These are phyloP conservation scores for Orthosia gracilis DNA, from an alignment of 2,888 invertebrate genomes.

Conservation along the genomic window DNA sequence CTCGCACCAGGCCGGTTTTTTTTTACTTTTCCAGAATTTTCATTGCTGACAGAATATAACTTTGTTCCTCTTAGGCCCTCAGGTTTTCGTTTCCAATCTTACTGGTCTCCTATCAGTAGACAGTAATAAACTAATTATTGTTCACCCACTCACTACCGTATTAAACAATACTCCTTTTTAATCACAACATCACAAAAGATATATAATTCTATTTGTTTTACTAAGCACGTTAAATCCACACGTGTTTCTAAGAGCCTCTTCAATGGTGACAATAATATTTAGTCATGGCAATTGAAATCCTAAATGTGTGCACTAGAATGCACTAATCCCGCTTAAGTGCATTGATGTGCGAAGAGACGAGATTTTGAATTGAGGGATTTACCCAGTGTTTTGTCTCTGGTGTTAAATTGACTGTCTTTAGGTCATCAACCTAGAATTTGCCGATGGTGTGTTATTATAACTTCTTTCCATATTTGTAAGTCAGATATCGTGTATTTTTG, in stretches of 20 bases:
- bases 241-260: conserved; percentile 15
- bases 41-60: no score
- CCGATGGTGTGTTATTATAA: neutral
- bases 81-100: no score
- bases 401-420: neutral
- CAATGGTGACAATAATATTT: conserved; percentile 16
- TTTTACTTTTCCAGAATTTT: no score
- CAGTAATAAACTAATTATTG: neutral
- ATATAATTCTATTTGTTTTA: conserved; percentile 19
- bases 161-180: conserved; percentile 9
- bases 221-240: conserved; percentile 17
- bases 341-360: neutral
- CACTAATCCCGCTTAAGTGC: conserved; percentile 22
- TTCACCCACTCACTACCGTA: neutral
- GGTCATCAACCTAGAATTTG: neutral
- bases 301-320: conserved; percentile 2
- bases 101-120: no score
- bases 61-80: no score
- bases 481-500: no score
- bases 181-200: conserved; percentile 12
- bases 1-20: no score
- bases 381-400: neutral
- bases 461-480: neutral
- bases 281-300: conserved; percentile 20
- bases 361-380: neutral